Evolutionary conservation across 2,113 vertebrate species (phyloP).

Genomic region (Tetrax tetrax): DNA sequence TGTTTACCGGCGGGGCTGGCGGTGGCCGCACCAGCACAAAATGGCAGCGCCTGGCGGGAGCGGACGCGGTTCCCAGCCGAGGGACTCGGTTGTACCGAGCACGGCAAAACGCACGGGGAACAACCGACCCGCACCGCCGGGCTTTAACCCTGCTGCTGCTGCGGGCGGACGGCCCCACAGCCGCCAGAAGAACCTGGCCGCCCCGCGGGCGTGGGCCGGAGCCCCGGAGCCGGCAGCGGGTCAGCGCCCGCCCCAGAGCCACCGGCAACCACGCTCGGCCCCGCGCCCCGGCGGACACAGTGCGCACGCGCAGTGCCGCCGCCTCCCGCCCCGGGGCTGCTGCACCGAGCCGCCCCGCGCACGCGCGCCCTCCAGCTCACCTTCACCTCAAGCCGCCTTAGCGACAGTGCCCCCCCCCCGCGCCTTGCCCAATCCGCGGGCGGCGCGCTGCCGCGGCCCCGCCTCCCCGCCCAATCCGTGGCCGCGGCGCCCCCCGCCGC

Average conservation of each 20-base stretch:
- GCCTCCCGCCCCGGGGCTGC: background rate
- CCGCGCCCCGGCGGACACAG: too few species aligned
- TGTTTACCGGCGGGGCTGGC: background rate
- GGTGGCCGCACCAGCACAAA: background rate
- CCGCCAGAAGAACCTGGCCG: background rate
- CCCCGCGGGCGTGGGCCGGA: too few species aligned
- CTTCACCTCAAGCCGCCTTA: constrained; percentile 62
- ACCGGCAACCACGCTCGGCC: too few species aligned
- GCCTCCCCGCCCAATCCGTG: too few species aligned
- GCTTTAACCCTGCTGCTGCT: background rate
- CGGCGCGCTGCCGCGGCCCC: too few species aligned
- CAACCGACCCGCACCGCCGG: background rate
- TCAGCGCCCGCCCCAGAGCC: background rate
- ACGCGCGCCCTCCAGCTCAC: constrained; percentile 75
- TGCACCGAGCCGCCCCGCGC: too few species aligned
- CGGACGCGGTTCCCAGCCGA: background rate
- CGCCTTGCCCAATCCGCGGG: constrained; percentile 50
- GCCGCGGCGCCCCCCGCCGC: too few species aligned
- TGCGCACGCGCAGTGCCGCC: background rate
- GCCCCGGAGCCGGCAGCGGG: too few species aligned
- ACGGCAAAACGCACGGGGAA: background rate
- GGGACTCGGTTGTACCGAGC: accelerated
- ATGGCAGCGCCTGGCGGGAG: background rate
- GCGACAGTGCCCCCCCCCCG: background rate
- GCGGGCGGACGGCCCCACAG: too few species aligned